phyloP scores from a whole-genome alignment of 2,113 vertebrate genomes.

The Percina caprodes region DNA sequence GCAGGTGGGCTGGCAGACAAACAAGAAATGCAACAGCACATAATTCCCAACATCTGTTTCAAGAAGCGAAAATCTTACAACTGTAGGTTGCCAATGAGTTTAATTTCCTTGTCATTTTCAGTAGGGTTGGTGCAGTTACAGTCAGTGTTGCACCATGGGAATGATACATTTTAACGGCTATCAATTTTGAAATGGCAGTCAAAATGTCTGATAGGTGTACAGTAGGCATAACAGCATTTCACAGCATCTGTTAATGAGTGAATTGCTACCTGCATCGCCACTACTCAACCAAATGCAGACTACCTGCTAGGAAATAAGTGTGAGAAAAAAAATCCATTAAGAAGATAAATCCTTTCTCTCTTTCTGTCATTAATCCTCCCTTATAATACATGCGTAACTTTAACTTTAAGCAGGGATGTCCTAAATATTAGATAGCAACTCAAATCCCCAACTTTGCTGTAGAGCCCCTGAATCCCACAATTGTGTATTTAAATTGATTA shows the following conservation, averaged over 20 bases:
- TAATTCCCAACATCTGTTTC: conserved; percentile 41
- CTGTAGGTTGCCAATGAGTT: background rate
- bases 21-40: conserved; percentile 37
- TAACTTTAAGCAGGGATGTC: no score
- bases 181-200: background rate
- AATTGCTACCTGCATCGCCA: background rate
- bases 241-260: conserved; percentile 1
- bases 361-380: no score
- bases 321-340: no score
- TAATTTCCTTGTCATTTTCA: background rate
- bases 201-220: background rate
- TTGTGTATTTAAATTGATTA: background rate
- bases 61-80: background rate
- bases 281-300: background rate
- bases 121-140: background rate
- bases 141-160: background rate
- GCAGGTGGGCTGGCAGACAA: conserved; percentile 64
- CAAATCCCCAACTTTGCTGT: background rate
- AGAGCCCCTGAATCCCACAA: no score
- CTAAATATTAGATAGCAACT: background rate
- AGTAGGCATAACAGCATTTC: background rate
- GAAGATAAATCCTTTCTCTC: no score
- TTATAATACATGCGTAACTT: no score
- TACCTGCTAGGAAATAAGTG: no score
- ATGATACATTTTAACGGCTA: background rate